Evolutionary conservation across 1,140 invertebrate genomes (phyloP), one percentile per base, ranked within the genome.

Genomic region (Cyclargus thomasi): DNA sequence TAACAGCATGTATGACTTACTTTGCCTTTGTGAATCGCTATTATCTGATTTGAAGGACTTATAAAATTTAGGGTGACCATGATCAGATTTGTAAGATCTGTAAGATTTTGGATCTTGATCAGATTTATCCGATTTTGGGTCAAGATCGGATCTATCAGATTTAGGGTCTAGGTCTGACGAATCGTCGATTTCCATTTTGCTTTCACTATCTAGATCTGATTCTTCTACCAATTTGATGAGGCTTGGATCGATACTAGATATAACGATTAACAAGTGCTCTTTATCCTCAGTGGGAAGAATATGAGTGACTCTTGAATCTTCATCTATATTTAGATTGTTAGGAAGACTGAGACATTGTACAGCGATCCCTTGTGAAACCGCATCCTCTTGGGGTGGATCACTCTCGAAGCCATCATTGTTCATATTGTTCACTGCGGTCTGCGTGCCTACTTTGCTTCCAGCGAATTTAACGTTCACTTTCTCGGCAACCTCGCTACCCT

Each of bases 241-340:
- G 8, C 80, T 75, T 5, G 79, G 79, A 39, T 86, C 80, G 7
- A 88, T 82, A 62, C 86, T 86, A 63, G 92, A 92, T 69, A 95
- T 84, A 1, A 94, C 92, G 14, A 95, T 93, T 53, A 95, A 90
- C 36, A 95, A 80, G 83, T 94, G 92, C 67, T 89, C 90, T 18
- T 93, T 93, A 74, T 95, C 94, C 68, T 92, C 93, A 2, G 93
- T 93, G 0, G 94, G 91, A 53, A 94, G 74, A 11, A 94, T 86
- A 67, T 94, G 92, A 1, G 91, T 92, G 17, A 95, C 92, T 74
- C 90, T 91, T 53, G 90, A 80, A 74, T 92, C 88, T 21, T 84
- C 83, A 62, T 79, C 82, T n/a, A 88, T 73, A 39, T 86, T 90
- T 59, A 92, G 79, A 29, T 81, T 80, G 10, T 80, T 68, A 64